phyloP scores from a whole-genome alignment of 2,888 invertebrate genomes.

The Dicranocentrus wangi region DNA sequence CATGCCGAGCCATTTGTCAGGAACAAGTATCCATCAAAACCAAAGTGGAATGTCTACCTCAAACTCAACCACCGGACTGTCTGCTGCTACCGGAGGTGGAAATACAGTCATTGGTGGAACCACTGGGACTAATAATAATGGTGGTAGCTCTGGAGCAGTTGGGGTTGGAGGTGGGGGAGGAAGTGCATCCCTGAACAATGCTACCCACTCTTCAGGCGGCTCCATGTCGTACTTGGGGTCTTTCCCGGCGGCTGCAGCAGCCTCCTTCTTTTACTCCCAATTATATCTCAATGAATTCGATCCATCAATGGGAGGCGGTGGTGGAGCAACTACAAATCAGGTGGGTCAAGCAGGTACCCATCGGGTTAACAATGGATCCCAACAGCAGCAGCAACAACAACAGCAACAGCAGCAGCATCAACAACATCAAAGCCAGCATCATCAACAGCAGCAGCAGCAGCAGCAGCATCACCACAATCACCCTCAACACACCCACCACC shows the following conservation, averaged over 20 bases:
- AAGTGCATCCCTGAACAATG: conserved; percentile 49
- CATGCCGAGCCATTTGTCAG: conserved; percentile 53
- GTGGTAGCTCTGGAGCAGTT: conserved; percentile 6
- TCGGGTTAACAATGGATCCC: conserved; percentile 74
- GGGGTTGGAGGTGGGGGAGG: not conserved
- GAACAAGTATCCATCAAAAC: conserved; percentile 44
- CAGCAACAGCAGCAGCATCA: conserved; percentile 73
- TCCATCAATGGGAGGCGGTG: conserved; percentile 46
- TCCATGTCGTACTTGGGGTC: conserved; percentile 70
- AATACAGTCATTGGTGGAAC: conserved; percentile 35
- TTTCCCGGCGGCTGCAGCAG: conserved; percentile 72
- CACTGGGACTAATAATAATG: conserved; percentile 17
- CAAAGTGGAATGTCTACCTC: conserved; percentile 51
- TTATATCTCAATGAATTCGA: conserved; percentile 72
- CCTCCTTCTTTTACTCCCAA: conserved; percentile 72
- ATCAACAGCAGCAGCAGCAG: conserved; percentile 73
- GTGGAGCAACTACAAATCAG: conserved; percentile 23
- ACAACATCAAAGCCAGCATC: conserved; percentile 73
- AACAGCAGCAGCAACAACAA: conserved; percentile 74
- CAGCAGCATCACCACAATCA: conserved; percentile 59
- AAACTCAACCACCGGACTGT: conserved; percentile 39
- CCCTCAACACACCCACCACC: conserved; percentile 49
- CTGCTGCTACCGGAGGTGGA: conserved; percentile 10
- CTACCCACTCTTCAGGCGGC: conserved; percentile 64
- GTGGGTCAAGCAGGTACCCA: conserved; percentile 30